Conservation (phyloP, 2,113 vertebrate species). For the Gopherus flavomarginatus region DNA sequence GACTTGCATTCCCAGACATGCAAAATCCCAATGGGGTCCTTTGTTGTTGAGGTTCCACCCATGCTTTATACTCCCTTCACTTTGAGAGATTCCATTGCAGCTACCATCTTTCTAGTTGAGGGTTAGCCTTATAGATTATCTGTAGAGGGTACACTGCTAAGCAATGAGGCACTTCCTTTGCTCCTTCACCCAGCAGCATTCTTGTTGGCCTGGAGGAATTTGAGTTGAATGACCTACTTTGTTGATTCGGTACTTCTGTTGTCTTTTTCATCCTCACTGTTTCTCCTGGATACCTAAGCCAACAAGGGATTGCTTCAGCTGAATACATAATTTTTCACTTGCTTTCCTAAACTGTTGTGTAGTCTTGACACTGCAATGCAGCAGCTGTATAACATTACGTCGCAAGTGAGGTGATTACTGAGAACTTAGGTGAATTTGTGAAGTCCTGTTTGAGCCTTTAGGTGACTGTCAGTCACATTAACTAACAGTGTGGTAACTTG, state of each 20-base stretch:
- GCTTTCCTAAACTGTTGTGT: background rate
- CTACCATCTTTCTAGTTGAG: background rate
- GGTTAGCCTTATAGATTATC: background rate
- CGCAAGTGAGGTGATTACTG: accelerated
- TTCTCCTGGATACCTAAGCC: background rate
- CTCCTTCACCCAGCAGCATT: accelerated
- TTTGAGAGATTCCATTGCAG: background rate
- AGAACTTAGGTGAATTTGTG: accelerated
- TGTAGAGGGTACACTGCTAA: background rate
- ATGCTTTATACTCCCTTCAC: background rate
- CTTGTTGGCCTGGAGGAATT: background rate
- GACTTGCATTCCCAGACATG: background rate
- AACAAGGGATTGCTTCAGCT: background rate
- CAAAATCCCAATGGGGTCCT: background rate
- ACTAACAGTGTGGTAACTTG: accelerated
- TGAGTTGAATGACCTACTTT: accelerated
- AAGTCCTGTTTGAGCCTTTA: accelerated
- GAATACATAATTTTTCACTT: accelerated
- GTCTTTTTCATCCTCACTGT: conserved; percentile 8
- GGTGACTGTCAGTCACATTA: background rate
- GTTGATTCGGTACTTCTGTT: background rate
- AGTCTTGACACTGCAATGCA: background rate
- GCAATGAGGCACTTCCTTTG: background rate
- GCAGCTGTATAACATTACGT: too few relatives aligned
- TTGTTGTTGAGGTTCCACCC: background rate